phyloP scores from a whole-genome alignment of 2,113 vertebrate species.

The Odontesthes bonariensis region DNA sequence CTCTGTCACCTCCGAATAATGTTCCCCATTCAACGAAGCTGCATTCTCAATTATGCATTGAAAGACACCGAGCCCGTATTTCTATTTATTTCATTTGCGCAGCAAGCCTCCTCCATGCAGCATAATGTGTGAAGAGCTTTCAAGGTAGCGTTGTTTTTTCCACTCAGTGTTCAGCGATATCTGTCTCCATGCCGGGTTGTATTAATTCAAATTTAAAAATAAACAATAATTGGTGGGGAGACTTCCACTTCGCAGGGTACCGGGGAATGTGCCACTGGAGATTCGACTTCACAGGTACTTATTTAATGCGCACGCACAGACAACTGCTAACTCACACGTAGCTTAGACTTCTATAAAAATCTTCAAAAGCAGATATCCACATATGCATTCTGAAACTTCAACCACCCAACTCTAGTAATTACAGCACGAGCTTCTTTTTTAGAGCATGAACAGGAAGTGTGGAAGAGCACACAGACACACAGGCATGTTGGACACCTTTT shows the following conservation, averaged over 20 bases:
- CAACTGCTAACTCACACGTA: neutral
- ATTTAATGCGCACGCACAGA: neutral
- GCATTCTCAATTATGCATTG: neutral
- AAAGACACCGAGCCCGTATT: neutral
- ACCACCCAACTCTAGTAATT: conserved; percentile 33
- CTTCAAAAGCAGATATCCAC: neutral
- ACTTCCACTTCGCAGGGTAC: conserved; percentile 16
- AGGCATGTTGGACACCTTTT: neutral
- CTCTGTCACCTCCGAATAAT: neutral
- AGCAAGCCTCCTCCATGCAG: neutral
- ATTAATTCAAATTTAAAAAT: conserved; percentile 57
- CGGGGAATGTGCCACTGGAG: conserved; percentile 9
- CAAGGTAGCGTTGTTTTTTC: neutral
- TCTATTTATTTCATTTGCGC: conserved; percentile 20
- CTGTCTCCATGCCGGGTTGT: conserved; percentile 5
- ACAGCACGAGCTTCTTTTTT: conserved; percentile 14
- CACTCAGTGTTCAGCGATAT: neutral
- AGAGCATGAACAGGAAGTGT: conserved; percentile 2
- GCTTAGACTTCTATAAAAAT: neutral
- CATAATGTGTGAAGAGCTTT: neutral
- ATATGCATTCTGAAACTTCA: conserved; percentile 15
- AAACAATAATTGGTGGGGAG: conserved; percentile 46
- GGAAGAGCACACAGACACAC: neutral
- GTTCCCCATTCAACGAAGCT: neutral
- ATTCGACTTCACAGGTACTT: conserved; percentile 17